Base-by-base conservation (phyloP, 2,113 vertebrate species). In the Empidonax traillii region DNA sequence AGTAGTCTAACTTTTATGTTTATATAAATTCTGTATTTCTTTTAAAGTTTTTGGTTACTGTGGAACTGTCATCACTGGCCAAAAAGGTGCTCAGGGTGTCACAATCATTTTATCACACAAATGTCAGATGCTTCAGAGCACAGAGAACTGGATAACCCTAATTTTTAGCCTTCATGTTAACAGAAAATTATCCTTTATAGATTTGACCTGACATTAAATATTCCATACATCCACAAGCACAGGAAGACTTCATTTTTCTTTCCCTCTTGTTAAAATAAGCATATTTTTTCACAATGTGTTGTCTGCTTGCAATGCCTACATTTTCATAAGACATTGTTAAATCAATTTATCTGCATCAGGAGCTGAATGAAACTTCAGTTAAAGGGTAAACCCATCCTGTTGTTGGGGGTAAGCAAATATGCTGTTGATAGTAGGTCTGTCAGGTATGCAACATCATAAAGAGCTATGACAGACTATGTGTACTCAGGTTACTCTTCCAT, bases 21-120 rank as follows among this genome's bases (percentile, higher is more conserved):
- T 84, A 24, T 90, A 6, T 91, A 86, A 92, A n/a, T 89, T 96
- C 93, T 91, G 51, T 21, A 41, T 94, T 95, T 95, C 90, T 82
- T 85, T 62, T 28, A 24, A 85, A 89, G 52, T 93, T 81, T 93
- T 67, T 67, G 89, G 35, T 95, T 80, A 63, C 72, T 90, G 58
- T 87, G 76, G 59, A 97, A 58, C 35, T 87, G 41, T 77, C 55
- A 76, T 35, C 43, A 85, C n/a, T 28, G 88, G 92, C 62, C 71
- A 90, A 69, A 44, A 59, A 85, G 85, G 76, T 93, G 71, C 91
- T 96, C 41, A 80, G 44, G 24, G 49, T 91, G 44, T 88, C 81
- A 90, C 67, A 92, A 77, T 75, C 9, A 68, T 72, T 95, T 95
- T 95, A 67, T 68, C 61, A 95, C 53, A 92, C 58, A 71, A 91